These are phyloP conservation scores for Falco berigora DNA, from an alignment of 2,797 vertebrate species.

Conservation along the genomic window DNA sequence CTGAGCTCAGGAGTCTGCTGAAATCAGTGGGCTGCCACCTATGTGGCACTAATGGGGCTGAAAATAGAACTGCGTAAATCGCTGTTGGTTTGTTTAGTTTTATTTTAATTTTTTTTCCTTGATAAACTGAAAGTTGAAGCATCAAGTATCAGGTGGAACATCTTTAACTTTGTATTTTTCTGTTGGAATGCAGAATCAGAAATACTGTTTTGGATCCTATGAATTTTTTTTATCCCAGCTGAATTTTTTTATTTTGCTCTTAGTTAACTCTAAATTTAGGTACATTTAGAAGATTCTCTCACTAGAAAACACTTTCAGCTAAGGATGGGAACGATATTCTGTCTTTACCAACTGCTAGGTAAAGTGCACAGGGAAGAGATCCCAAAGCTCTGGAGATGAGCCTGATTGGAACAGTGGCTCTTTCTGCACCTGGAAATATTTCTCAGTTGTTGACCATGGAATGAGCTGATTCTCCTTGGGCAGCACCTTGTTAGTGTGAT, in stretches of 20 bases:
- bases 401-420: not conserved
- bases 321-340: not conserved
- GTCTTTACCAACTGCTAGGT: not conserved
- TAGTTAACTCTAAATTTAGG: not conserved
- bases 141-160: not conserved
- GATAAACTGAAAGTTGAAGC: not conserved
- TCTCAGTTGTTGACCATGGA: not conserved
- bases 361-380: not conserved
- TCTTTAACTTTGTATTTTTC: not conserved
- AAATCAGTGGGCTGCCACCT: not conserved
- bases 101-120: not conserved
- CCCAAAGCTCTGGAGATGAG: not conserved
- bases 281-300: not conserved
- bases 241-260: not conserved
- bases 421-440: not conserved
- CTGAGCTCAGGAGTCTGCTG: not conserved
- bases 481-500: not conserved
- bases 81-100: too few species aligned
- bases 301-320: not conserved
- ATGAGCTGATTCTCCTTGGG: not conserved
- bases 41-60: not conserved
- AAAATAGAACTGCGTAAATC: not conserved
- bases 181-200: not conserved
- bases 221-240: not conserved
- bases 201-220: not conserved